phyloP scores from a whole-genome alignment of 1,140 invertebrate genomes.

The Leptonema lineaticorne region DNA sequence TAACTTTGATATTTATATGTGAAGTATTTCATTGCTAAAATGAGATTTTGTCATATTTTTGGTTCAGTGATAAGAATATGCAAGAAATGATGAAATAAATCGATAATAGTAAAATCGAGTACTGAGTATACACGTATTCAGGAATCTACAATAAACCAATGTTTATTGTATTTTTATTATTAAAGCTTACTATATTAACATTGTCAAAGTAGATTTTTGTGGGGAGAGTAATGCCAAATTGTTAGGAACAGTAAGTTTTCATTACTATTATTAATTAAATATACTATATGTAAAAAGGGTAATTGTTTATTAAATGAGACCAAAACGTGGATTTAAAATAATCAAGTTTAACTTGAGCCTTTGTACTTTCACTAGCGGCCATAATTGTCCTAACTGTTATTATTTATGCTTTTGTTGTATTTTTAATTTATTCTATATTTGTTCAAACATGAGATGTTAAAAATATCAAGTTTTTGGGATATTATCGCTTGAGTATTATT shows the following conservation, averaged over 20 bases:
- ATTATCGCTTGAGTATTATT: constrained; percentile 3
- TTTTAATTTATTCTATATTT: constrained; percentile 17
- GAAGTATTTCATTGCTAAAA: neutral
- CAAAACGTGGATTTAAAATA: constrained; percentile 17
- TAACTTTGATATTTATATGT: constrained; percentile 10
- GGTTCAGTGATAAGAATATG: neutral
- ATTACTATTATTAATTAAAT: constrained; percentile 25
- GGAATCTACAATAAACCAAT: neutral
- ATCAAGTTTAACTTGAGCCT: constrained; percentile 28
- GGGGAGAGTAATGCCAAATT: constrained; percentile 30
- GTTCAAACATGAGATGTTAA: constrained; percentile 1
- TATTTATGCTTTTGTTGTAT: constrained; percentile 25
- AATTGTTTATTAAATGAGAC: constrained; percentile 27
- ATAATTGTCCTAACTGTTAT: constrained; percentile 18
- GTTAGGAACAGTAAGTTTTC: constrained; percentile 24
- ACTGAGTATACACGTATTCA: neutral
- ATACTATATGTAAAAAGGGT: constrained; percentile 21
- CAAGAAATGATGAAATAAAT: neutral
- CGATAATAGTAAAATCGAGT: neutral
- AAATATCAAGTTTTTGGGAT: constrained; percentile 6
- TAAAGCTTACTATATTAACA: constrained; percentile 4
- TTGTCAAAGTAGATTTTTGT: constrained; percentile 13
- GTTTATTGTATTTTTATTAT: too few species aligned
- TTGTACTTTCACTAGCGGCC: constrained; percentile 27
- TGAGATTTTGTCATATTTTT: neutral